These are phyloP conservation scores for Propithecus deckenii DNA, from an alignment of 2,797 vertebrate species.

Conservation along the genomic window DNA sequence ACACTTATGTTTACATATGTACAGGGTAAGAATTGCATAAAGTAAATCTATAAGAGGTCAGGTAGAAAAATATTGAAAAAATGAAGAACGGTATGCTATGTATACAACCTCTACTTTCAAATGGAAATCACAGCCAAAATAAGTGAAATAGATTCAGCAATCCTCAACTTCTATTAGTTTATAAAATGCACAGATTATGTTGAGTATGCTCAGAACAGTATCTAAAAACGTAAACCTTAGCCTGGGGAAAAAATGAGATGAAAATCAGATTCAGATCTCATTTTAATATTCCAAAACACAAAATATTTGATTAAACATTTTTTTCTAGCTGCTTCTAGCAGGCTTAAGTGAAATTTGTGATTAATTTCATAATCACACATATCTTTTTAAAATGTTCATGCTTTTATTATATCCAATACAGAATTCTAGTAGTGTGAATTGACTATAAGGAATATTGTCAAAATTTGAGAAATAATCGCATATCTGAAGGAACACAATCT, in stretches of 20 bases:
- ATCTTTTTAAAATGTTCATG: conserved; percentile 27
- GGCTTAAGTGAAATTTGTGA: conserved; percentile 45
- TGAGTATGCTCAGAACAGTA: conserved; percentile 37
- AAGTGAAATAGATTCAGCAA: conserved; percentile 64
- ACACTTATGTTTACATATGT: conserved; percentile 95
- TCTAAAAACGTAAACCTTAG: conserved; percentile 42
- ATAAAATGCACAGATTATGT: conserved; percentile 45
- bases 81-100: conserved; percentile 84
- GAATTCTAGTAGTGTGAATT: conserved; percentile 57
- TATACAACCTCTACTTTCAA: conserved; percentile 70
- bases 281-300: conserved; percentile 13
- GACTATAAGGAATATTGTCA: background rate
- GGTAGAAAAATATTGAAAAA: conserved; percentile 85
- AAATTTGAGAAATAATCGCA: conserved; percentile 54
- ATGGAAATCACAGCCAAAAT: conserved; percentile 66
- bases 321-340: background rate
- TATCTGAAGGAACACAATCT: conserved; percentile 46
- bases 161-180: conserved; percentile 43
- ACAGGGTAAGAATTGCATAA: conserved; percentile 86
- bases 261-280: conserved; percentile 34
- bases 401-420: conserved; percentile 51
- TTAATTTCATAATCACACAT: conserved; percentile 31
- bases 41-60: conserved; percentile 82
- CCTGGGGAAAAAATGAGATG: background rate
- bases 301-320: conserved; percentile 24